Percentiles rank a stretch among this genome's conserved stretches.
phyloP scores from a whole-genome alignment of 2,888 invertebrate genomes.

The Amblyjoppa proteus region DNA sequence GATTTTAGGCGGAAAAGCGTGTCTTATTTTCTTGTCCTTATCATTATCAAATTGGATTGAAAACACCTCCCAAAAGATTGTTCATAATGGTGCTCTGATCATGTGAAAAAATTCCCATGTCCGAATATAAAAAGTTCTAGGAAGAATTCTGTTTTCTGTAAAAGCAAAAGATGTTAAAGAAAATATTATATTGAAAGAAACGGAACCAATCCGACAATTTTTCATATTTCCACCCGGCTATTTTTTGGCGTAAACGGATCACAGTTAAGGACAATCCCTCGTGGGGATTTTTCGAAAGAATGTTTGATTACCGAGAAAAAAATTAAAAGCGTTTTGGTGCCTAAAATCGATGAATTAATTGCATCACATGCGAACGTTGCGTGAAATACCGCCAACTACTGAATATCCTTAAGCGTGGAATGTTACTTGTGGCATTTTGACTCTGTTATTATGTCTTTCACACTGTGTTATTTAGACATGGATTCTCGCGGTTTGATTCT shows the following conservation, averaged over 20 bases:
- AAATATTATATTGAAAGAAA: background rate
- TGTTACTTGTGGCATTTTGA: background rate
- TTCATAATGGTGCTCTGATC: too few relatives aligned
- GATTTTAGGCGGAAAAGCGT: too few relatives aligned
- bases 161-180: too few relatives aligned
- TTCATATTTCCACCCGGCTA: background rate
- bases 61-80: too few relatives aligned
- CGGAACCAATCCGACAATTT: background rate
- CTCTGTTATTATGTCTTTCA: background rate
- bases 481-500: background rate
- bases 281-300: background rate
- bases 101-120: too few relatives aligned
- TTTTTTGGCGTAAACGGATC: background rate
- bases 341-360: background rate
- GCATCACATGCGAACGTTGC: background rate
- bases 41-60: too few relatives aligned
- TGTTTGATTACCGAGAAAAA: background rate
- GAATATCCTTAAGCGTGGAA: background rate
- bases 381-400: background rate
- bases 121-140: background rate
- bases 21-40: too few relatives aligned
- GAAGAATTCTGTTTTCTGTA: background rate
- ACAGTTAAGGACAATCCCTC: background rate
- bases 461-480: background rate
- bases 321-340: background rate